phyloP scores from a whole-genome alignment of 2,888 invertebrate species.

The Griposia aprilina region DNA sequence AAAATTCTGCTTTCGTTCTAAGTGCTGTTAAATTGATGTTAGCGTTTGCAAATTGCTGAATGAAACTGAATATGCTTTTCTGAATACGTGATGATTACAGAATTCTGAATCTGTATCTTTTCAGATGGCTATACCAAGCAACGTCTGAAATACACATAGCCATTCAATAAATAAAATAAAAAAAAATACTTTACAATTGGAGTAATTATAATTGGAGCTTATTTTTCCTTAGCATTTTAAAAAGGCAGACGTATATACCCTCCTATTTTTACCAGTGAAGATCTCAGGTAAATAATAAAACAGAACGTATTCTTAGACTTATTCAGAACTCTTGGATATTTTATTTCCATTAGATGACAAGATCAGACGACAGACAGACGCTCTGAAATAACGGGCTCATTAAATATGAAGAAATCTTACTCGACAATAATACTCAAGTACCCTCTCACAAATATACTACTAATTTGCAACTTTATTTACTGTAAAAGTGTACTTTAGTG shows the following conservation, averaged over 20 bases:
- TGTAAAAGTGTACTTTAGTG: conserved; percentile 73
- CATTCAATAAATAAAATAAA: neutral
- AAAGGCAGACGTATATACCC: neutral
- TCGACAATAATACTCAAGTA: conserved; percentile 72
- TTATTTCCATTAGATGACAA: conserved; percentile 51
- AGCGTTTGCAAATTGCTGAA: neutral
- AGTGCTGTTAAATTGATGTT: neutral
- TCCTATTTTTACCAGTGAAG: conserved; percentile 7
- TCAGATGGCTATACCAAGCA: no score
- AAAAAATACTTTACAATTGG: neutral
- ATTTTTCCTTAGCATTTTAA: conserved; percentile 15
- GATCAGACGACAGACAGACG: conserved; percentile 65
- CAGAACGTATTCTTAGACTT: conserved; percentile 35
- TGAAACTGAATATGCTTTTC: neutral
- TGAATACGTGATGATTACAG: no score
- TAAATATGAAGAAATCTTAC: conserved; percentile 75
- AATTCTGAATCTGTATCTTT: neutral
- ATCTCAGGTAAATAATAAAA: conserved; percentile 50
- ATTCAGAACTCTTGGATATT: conserved; percentile 40
- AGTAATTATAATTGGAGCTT: neutral
- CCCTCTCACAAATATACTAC: conserved; percentile 72
- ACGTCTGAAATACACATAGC: no score
- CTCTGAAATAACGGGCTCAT: conserved; percentile 72
- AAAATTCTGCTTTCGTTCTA: neutral
- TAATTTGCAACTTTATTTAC: conserved; percentile 84